Conservation (phyloP, 2,888 invertebrate genomes). For the Drosophila neutralis region DNA sequence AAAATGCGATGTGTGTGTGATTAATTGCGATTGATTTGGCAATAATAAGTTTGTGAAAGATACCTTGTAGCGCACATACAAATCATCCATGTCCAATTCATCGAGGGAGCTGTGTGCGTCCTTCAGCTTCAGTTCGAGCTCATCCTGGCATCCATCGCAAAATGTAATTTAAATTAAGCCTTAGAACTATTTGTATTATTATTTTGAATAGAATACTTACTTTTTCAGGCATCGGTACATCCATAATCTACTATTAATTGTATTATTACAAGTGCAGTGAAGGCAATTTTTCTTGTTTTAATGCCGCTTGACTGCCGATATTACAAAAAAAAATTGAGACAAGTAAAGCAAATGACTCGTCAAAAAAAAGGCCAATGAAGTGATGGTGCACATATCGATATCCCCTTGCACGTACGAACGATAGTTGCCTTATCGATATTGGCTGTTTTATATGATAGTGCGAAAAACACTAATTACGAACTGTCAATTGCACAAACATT, state of each 20-base stretch:
- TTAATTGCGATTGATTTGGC: background rate
- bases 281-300: constrained; percentile 26
- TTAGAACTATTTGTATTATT: background rate
- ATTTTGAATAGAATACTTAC: constrained; percentile 25
- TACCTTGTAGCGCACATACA: constrained; percentile 98
- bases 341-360: constrained; percentile 67
- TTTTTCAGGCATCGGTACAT: constrained; percentile 58
- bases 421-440: constrained; percentile 26
- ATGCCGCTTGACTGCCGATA: constrained; percentile 34
- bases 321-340: constrained; percentile 17
- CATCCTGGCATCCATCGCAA: constrained; percentile 86
- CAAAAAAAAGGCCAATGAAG: constrained; percentile 63
- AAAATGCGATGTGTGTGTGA: background rate
- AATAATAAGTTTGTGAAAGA: background rate
- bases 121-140: constrained; percentile 89
- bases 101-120: constrained; percentile 89
- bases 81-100: constrained; percentile 95
- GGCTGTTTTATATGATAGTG: background rate
- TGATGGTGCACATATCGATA: constrained; percentile 25
- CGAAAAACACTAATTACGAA: no score
- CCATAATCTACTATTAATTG: constrained; percentile 51
- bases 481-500: background rate
- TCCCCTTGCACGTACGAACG: background rate
- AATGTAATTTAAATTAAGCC: background rate
- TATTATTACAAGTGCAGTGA: constrained; percentile 10